Evolutionary conservation across 2,113 vertebrate species (phyloP).

Genomic region (Syngnathus scovelli): DNA sequence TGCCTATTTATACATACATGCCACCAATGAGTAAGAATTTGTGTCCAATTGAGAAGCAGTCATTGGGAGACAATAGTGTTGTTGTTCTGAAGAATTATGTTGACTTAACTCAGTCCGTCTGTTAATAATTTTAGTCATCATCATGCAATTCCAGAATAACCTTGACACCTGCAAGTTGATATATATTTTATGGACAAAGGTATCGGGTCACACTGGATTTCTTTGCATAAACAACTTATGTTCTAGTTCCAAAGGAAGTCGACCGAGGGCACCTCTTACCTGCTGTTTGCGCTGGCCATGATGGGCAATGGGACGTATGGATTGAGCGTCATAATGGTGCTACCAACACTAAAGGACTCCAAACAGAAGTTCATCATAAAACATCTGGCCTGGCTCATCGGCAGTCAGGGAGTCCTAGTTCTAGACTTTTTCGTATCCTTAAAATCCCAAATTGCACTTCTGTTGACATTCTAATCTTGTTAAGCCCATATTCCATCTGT

Average conservation of each 20-base stretch:
- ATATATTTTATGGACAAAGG: too few relatives aligned
- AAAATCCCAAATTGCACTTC: constrained; percentile 4
- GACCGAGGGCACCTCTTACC: constrained; percentile 64
- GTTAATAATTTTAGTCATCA: constrained; percentile 14
- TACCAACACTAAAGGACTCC: constrained; percentile 46
- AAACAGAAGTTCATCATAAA: constrained; percentile 55
- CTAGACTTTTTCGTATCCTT: constrained; percentile 72
- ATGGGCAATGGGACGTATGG: constrained; percentile 62
- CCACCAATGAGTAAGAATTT: not conserved
- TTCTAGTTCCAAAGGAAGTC: constrained; percentile 61
- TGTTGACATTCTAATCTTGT: not conserved
- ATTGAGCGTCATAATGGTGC: constrained; percentile 64
- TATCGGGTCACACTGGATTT: not conserved
- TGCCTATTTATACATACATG: constrained; percentile 8
- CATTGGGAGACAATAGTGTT: constrained; percentile 31
- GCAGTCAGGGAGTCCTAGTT: constrained; percentile 68
- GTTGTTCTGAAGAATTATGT: constrained; percentile 29
- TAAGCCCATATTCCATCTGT: not conserved
- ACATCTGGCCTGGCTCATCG: constrained; percentile 69
- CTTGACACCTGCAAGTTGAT: not conserved
- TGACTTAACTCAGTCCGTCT: constrained; percentile 17
- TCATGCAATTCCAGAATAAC: constrained; percentile 18
- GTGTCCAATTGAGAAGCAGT: constrained; percentile 40
- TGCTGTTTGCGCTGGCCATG: constrained; percentile 64
- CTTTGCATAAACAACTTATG: not conserved